Conservation (phyloP, 2,888 invertebrate species). For the Lasioglossum lativentre region DNA sequence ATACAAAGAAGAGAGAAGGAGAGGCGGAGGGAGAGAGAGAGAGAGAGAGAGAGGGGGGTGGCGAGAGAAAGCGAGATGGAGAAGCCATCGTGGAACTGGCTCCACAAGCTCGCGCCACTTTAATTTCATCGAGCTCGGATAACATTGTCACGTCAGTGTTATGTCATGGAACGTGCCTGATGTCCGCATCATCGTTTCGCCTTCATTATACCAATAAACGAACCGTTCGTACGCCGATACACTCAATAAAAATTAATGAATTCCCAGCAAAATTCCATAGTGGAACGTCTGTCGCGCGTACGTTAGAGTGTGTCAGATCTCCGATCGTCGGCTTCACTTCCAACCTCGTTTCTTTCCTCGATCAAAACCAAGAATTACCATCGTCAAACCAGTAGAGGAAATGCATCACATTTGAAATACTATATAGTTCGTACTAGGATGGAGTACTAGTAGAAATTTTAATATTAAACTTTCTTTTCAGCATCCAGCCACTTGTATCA, state of each 20-base stretch:
- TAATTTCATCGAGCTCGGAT: constrained; percentile 51
- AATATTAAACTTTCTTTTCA: no score
- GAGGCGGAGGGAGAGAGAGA: not conserved
- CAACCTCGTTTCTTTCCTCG: not conserved
- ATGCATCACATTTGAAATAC: not conserved
- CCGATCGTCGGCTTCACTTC: not conserved
- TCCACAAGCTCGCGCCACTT: constrained; percentile 40
- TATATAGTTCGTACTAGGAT: no score
- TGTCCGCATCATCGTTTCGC: constrained; percentile 37
- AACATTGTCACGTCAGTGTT: constrained; percentile 50
- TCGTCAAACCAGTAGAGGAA: not conserved
- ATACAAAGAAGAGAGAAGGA: not conserved
- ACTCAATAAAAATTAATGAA: constrained; percentile 65
- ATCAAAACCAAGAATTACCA: not conserved
- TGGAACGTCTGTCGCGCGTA: constrained; percentile 14
- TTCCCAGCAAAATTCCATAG: constrained; percentile 45
- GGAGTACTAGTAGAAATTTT: no score
- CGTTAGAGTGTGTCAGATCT: not conserved
- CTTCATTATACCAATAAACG: constrained; percentile 59
- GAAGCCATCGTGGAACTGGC: not conserved
- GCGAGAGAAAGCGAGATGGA: not conserved
- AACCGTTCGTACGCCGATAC: constrained; percentile 29
- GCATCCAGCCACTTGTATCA: no score
- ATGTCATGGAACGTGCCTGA: constrained; percentile 55
- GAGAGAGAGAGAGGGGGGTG: not conserved